Evolutionary conservation across 2,888 invertebrate species (phyloP).

Genomic region (Ormia ochracea): DNA sequence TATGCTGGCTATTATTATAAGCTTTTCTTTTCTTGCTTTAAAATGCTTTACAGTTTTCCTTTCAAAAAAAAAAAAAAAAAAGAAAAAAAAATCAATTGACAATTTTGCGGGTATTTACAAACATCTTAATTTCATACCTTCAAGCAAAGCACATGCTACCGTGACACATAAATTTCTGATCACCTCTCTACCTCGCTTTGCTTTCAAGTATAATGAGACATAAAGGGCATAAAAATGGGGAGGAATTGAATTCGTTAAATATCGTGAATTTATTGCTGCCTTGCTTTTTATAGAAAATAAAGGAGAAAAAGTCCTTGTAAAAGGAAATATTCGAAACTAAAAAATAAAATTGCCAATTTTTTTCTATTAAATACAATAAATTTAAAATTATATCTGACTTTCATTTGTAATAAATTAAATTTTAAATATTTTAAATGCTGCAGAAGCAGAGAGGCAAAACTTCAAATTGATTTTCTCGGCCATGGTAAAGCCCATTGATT

Average conservation of each 20-base stretch:
- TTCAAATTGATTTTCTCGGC: too few relatives aligned
- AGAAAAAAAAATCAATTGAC: constrained; percentile 47
- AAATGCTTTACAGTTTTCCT: constrained; percentile 23
- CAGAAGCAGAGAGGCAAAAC: too few relatives aligned
- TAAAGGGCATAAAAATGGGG: not conserved
- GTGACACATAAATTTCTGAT: constrained; percentile 57
- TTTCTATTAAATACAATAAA: too few relatives aligned
- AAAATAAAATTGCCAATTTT: too few relatives aligned
- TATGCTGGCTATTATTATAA: constrained; percentile 41
- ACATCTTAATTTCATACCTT: constrained; percentile 29
- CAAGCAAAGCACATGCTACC: constrained; percentile 60
- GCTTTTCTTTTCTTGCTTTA: constrained; percentile 19
- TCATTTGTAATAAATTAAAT: too few relatives aligned
- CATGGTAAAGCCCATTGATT: too few relatives aligned
- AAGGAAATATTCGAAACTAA: not conserved
- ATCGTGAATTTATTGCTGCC: constrained; percentile 31
- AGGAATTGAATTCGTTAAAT: constrained; percentile 45
- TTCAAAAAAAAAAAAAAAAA: too few relatives aligned
- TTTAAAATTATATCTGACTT: too few relatives aligned
- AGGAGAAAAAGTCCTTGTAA: not conserved
- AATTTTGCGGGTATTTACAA: constrained; percentile 61
- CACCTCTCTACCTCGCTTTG: not conserved
- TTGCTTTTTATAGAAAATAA: not conserved
- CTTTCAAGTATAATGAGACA: not conserved
- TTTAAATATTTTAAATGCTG: too few relatives aligned